Evolutionary conservation across 2,113 vertebrate species (phyloP).

Genomic region (Acrocephalus kingi): DNA sequence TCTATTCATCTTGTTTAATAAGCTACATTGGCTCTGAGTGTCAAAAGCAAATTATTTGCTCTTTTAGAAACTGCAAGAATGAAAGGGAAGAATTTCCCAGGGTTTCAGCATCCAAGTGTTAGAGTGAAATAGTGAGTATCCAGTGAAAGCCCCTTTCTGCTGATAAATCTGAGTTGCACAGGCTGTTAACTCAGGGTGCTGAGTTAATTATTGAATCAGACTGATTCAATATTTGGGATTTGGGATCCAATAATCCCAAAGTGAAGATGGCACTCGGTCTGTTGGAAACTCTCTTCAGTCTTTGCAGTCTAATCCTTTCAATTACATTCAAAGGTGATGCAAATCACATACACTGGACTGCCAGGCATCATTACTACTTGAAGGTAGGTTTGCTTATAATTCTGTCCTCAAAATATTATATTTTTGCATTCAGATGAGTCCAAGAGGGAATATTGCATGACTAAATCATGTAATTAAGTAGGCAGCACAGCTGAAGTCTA

Average conservation of each 20-base stretch:
- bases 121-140: neutral
- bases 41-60: neutral
- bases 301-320: neutral
- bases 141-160: neutral
- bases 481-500: neutral
- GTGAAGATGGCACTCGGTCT: neutral
- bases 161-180: neutral
- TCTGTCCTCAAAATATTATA: neutral
- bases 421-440: neutral
- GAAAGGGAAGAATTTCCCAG: neutral
- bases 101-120: neutral
- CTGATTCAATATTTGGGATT: neutral
- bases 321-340: neutral
- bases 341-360: neutral
- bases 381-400: neutral
- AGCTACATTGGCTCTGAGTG: neutral
- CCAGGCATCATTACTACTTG: neutral
- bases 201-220: no score
- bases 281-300: neutral
- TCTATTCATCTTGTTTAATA: neutral
- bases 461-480: neutral
- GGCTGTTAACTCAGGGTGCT: neutral
- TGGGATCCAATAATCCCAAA: neutral
- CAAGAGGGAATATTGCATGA: neutral
- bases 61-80: neutral